Conservation (phyloP, 2,888 invertebrate species). For the Rotaria macrura region DNA sequence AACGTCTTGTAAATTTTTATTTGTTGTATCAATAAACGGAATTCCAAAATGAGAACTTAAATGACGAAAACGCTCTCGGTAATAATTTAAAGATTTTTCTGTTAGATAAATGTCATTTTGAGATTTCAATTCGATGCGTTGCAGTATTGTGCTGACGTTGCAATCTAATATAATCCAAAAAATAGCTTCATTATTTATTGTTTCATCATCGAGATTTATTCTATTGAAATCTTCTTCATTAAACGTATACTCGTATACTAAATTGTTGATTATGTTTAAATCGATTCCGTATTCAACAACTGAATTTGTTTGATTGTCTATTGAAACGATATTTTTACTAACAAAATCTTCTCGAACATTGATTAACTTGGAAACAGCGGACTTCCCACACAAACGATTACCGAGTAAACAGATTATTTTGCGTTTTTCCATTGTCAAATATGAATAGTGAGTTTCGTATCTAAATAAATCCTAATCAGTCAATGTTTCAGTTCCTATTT, state of each 20-base stretch:
- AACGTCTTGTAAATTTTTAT: not conserved
- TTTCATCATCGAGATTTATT: not conserved
- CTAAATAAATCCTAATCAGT: too few species aligned
- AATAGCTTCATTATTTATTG: not conserved
- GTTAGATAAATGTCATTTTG: not conserved
- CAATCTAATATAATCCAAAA: constrained; percentile 8
- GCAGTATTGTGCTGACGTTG: not conserved
- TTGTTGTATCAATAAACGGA: not conserved
- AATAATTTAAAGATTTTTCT: not conserved
- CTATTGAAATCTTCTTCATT: not conserved
- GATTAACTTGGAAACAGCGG: not conserved
- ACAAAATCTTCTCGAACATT: not conserved
- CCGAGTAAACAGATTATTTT: not conserved
- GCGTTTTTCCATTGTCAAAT: not conserved
- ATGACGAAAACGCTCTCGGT: not conserved
- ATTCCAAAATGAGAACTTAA: constrained; percentile 5
- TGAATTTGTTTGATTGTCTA: not conserved
- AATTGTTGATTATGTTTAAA: not conserved
- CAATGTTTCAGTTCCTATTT: too few species aligned
- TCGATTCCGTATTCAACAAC: not conserved
- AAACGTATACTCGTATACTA: not conserved
- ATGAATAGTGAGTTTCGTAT: too few species aligned
- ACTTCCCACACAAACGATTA: not conserved
- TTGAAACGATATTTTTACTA: not conserved
- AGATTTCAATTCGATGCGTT: not conserved